Evolutionary conservation across 2,113 vertebrate genomes (phyloP), one percentile per base, ranked within the genome.

Genomic region (Promerops cafer): DNA sequence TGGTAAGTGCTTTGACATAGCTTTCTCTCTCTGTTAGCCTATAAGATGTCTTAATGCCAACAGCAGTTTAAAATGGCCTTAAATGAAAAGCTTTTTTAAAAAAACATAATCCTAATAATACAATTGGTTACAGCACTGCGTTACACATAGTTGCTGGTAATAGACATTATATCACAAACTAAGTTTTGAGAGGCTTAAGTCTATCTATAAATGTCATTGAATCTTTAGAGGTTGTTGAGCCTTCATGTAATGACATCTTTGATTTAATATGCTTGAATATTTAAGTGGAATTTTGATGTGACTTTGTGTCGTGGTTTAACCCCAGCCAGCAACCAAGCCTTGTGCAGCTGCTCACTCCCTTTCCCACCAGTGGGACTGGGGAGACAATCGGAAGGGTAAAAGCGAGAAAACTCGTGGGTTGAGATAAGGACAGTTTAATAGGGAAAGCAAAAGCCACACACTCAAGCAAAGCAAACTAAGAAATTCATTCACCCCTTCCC

Each of bases 1-100:
- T 97, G 99, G 99, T 99, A 97, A 98, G 99, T 98, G 21, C 61
- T 35, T 80, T 64, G 39, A n/a, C 68, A 35, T 66, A 61, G 24
- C 5, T 66, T 65, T 52, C 11, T 75, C 37, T 77, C 28, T 60
- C 30, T 54, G 7, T 71, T 35, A 60, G 17, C 37, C 49, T 5
- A 2, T 45, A 75, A 54, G 37, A 31, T 84, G 81, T 87, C 50
- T 84, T 87, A 45, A 87, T 60, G 16, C 4, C 18, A 33, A 3
- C 37, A 59, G n/a, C 10, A 35, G 35, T 78, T 94, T 60, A 39
- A 77, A 90, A 63, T n/a, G 17, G 17, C 26, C 39, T 60, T 63
- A 79, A 79, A 50, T 42, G 8, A 83, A 93, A 83, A 13, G 4
- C 11, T 40, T 37, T 66, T 93, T 33, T 13, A 26, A 49, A 69